A percentile compares a stretch with the other conserved stretches of the same genome.
phyloP scores from a whole-genome alignment of 2,888 invertebrate genomes.

The Diarsia brunnea region DNA sequence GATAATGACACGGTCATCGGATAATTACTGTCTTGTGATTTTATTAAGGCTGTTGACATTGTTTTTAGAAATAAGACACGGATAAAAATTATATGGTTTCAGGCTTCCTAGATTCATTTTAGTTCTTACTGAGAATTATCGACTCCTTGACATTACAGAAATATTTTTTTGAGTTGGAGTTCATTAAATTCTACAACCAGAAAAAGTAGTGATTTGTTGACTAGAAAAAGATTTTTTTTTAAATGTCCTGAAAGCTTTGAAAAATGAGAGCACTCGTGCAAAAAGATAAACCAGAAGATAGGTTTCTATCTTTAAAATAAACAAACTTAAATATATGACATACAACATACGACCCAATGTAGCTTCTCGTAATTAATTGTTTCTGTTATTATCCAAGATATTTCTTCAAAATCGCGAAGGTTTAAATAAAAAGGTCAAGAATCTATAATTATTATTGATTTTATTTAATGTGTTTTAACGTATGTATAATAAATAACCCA shows the following conservation, averaged over 20 bases:
- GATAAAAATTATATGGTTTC: neutral
- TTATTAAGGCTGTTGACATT: conserved; percentile 17
- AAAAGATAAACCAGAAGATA: no score
- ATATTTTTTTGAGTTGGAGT: no score
- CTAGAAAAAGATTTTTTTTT: no score
- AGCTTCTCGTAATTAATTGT: neutral
- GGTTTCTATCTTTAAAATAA: no score
- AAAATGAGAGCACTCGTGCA: no score
- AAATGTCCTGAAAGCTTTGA: no score
- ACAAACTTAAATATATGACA: neutral
- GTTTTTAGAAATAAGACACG: neutral
- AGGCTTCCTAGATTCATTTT: neutral
- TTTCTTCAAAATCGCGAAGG: neutral
- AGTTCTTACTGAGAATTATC: neutral
- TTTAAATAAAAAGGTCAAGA: neutral
- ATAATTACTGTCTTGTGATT: conserved; percentile 22
- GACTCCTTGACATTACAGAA: neutral
- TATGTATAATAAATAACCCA: conserved; percentile 11
- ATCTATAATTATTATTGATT: neutral
- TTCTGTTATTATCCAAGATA: neutral
- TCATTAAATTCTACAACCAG: neutral
- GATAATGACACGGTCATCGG: conserved; percentile 25
- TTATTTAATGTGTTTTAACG: neutral
- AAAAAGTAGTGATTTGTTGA: no score
- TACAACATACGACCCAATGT: neutral